Percentiles rank a stretch among this genome's conserved stretches.
Conservation (phyloP, 2,888 invertebrate genomes). For the Harpalus rufipes region DNA sequence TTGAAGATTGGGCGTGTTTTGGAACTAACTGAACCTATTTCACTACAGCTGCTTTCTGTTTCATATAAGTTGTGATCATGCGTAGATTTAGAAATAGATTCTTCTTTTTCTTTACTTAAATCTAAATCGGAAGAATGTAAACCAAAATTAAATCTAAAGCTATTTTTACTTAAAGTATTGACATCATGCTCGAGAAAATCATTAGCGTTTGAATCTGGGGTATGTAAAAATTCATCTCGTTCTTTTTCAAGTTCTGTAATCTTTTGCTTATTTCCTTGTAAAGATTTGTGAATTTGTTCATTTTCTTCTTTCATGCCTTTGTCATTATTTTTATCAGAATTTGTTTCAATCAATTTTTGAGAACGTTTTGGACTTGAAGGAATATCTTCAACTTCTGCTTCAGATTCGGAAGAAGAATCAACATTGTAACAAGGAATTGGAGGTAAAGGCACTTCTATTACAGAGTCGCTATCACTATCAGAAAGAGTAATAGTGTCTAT, state of each 20-base stretch:
- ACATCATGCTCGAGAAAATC: slow-evolving; percentile 61
- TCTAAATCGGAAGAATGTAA: slow-evolving; percentile 63
- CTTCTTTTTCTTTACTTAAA: slow-evolving; percentile 50
- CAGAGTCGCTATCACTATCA: slow-evolving; percentile 59
- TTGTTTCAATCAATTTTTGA: slow-evolving; percentile 10
- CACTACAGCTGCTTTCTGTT: slow-evolving; percentile 64
- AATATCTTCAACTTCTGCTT: slow-evolving; percentile 4
- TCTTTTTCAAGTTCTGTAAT: slow-evolving; percentile 50
- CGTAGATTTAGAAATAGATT: slow-evolving; percentile 13
- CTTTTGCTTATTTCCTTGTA: slow-evolving; percentile 10
- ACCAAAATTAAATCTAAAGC: slow-evolving; percentile 51
- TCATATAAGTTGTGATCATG: slow-evolving; percentile 56
- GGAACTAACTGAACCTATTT: slow-evolving; percentile 36
- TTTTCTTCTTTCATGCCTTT: background rate
- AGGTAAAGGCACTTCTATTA: slow-evolving; percentile 55
- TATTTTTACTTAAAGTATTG: slow-evolving; percentile 33
- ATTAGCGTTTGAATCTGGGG: slow-evolving; percentile 62
- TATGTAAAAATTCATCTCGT: slow-evolving; percentile 50
- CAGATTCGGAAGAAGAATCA: slow-evolving; percentile 40
- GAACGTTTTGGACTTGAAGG: background rate
- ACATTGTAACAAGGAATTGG: slow-evolving; percentile 42
- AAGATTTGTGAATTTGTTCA: background rate
- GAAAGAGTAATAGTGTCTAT: slow-evolving; percentile 45
- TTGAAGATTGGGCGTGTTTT: slow-evolving; percentile 46
- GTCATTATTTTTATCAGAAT: background rate